Conservation (phyloP, 2,797 vertebrate species). For the Hydrocynus forskahlii region DNA sequence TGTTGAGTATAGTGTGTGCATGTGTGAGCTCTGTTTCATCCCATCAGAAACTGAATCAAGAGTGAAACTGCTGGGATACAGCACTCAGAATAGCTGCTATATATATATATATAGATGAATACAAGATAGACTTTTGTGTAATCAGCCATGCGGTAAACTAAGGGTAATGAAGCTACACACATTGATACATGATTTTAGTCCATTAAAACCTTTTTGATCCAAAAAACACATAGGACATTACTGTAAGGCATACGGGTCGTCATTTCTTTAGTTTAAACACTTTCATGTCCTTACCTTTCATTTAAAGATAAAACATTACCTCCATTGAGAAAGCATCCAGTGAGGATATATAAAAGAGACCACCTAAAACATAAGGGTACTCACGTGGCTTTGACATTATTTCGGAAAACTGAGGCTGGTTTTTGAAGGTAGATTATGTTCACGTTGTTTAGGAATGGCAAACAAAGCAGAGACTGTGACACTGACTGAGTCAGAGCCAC, state of each 20-base stretch:
- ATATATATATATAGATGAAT: too few species aligned
- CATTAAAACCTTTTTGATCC: too few species aligned
- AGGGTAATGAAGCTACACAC: too few species aligned
- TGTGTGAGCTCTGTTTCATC: too few species aligned
- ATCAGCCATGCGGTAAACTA: too few species aligned
- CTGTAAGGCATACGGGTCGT: conserved; percentile 1
- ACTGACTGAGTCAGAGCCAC: conserved; percentile 33
- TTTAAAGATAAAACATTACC: conserved; percentile 23
- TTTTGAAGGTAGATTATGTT: conserved; percentile 53
- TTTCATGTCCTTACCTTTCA: conserved; percentile 4
- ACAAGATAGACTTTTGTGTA: too few species aligned
- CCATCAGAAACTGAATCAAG: too few species aligned
- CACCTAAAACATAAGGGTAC: conserved; percentile 25
- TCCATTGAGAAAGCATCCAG: conserved; percentile 38
- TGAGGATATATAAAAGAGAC: conserved; percentile 17
- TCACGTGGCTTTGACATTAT: conserved; percentile 19
- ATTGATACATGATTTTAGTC: too few species aligned
- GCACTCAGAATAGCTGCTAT: too few species aligned
- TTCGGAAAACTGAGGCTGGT: conserved; percentile 24
- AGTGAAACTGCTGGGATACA: too few species aligned
- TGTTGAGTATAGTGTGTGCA: too few species aligned
- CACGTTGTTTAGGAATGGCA: conserved; percentile 34
- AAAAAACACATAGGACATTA: neutral
- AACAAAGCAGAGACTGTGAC: conserved; percentile 50
- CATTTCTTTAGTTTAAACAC: conserved; percentile 25